These are phyloP conservation scores for Vulpes lagopus DNA, from an alignment of 2,113 vertebrate genomes.

Conservation along the genomic window DNA sequence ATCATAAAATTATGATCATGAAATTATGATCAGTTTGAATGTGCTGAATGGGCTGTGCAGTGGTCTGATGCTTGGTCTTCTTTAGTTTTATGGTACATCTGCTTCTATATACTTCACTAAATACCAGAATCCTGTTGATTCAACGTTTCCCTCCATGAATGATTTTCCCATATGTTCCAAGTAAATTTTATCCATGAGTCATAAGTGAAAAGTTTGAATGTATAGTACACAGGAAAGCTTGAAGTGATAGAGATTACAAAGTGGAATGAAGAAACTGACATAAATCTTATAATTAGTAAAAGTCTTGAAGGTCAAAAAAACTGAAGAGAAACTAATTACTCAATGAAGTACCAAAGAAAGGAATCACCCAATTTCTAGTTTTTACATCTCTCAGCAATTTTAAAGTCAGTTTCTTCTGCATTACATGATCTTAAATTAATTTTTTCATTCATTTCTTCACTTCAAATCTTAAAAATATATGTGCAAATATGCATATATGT, in stretches of 20 bases:
- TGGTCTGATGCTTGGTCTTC: background rate
- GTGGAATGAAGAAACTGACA: background rate
- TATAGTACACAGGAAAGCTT: background rate
- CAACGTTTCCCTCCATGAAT: background rate
- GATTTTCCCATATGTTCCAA: background rate
- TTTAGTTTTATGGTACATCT: background rate
- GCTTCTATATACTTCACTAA: background rate
- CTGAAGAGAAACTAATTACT: background rate
- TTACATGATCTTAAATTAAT: background rate
- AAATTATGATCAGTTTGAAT: background rate
- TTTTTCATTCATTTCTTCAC: background rate
- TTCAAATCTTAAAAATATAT: background rate
- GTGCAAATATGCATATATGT: background rate
- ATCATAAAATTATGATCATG: slow-evolving; percentile 16
- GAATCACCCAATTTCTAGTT: background rate
- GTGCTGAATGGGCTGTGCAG: background rate
- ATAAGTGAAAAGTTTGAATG: background rate
- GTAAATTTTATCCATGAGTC: background rate
- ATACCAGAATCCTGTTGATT: background rate
- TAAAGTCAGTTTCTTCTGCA: background rate
- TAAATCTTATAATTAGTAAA: background rate
- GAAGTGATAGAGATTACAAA: background rate
- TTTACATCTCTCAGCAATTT: background rate
- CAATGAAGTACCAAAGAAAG: background rate
- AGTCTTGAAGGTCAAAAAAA: background rate